Base-by-base conservation (phyloP, 2,888 invertebrate genomes). In the Caenorhabditis virilis region DNA sequence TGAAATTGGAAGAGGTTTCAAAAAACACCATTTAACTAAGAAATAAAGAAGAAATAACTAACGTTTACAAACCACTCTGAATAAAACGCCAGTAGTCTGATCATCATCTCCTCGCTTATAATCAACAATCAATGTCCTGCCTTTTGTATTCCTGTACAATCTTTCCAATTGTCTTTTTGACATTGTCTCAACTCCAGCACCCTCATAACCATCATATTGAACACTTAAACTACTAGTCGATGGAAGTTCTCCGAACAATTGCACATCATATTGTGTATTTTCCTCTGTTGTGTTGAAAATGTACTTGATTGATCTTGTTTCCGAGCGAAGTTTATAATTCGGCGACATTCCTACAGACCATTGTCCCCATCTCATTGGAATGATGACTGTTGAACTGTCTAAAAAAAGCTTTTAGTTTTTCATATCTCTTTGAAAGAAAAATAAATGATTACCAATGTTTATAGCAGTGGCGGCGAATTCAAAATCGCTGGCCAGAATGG, bases 281-380 rank as follows among this genome's bases (percentile, higher is more conserved):
- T 38, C 35, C 13, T 35, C 27, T 5, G 52, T 30, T 0, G 51
- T 48, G 16, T 55, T 56, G 53, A 60, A 52, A 13, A 56, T 18
- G 26, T 56, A 60, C 26, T 36, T 48, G 47, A 60, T 50, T 0
- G 64, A 57, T n/a, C 23, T 42, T 18, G 69, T 41, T 35, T 51
- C 45, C 26, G 51, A 58, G 23, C 51, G 25, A 11, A 56, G 41
- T 60, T 49, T 63, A 47, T 64, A 71, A 35, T 62, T 59, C 2
- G 46, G 49, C 1, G 64, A 64, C 67, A 67, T 71, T 41, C 57
- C 67, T 3, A 71, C 35, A 7, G 56, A 53, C 48, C 53, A 52
- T 25, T 71, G 67, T 0, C 48, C 33, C 64, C 67, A 64, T 20
- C 56, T 49, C 47, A 67, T 59, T 20, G 43, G 41, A 33, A 67